Percentiles rank a stretch among this genome's conserved stretches.
phyloP scores from a whole-genome alignment of 1,140 invertebrate species.

The Drosophila insularis region DNA sequence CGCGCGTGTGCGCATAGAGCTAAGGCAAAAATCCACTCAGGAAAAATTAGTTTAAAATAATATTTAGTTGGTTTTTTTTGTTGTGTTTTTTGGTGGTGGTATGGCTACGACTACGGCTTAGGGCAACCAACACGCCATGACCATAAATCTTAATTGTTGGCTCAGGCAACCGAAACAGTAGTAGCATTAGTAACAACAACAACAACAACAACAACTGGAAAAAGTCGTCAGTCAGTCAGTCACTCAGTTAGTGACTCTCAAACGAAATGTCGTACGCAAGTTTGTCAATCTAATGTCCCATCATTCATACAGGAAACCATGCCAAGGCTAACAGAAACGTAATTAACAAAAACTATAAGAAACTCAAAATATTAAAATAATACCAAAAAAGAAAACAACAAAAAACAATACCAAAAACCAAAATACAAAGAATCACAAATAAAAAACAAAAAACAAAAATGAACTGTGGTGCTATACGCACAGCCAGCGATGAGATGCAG shows the following conservation, averaged over 20 bases:
- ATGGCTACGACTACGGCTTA: constrained; percentile 37
- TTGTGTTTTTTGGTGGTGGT: constrained; percentile 23
- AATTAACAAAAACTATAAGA: constrained; percentile 16
- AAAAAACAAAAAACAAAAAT: constrained; percentile 33
- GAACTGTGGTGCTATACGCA: constrained; percentile 80
- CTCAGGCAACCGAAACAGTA: constrained; percentile 70
- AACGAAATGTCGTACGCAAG: constrained; percentile 1
- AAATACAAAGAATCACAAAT: background rate
- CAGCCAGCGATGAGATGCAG: constrained; percentile 70
- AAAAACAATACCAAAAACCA: background rate
- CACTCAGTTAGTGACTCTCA: constrained; percentile 27
- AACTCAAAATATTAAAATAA: constrained; percentile 18
- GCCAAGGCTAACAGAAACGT: constrained; percentile 44
- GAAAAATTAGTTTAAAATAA: constrained; percentile 60
- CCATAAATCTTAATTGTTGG: constrained; percentile 78
- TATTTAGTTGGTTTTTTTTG: background rate
- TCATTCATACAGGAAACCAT: constrained; percentile 43
- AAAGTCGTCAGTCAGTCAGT: constrained; percentile 22
- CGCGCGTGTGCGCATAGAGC: constrained; percentile 50
- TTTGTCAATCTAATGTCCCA: constrained; percentile 12
- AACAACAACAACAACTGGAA: constrained; percentile 6
- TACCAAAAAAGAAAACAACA: constrained; percentile 5
- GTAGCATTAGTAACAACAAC: background rate
- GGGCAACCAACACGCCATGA: constrained; percentile 67
- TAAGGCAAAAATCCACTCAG: constrained; percentile 44